Percentiles rank a stretch among this genome's conserved stretches.
Evolutionary conservation across 1,140 invertebrate genomes (phyloP).

Genomic region (Phymastichus coffea): DNA sequence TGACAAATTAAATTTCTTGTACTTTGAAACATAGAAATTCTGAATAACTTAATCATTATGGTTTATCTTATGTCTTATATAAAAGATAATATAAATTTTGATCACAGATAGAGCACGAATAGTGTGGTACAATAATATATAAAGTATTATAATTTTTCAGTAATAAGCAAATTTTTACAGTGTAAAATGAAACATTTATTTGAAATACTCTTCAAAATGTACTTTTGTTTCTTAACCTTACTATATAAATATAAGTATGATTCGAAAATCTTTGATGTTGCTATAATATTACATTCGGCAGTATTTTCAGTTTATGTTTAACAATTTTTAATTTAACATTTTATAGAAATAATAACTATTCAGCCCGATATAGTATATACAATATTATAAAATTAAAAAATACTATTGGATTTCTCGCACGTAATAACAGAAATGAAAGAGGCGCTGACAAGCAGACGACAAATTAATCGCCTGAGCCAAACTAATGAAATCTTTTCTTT

Average conservation of each 20-base stretch:
- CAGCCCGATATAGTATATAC: not conserved
- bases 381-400: not conserved
- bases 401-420: not conserved
- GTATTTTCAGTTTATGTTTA: not conserved
- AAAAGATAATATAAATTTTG: not conserved
- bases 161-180: not conserved
- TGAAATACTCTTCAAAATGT: no score
- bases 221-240: no score
- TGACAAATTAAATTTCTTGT: not conserved
- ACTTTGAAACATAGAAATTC: not conserved
- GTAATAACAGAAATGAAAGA: not conserved
- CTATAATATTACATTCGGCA: not conserved
- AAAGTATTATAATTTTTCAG: not conserved
- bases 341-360: not conserved
- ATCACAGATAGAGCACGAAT: not conserved
- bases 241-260: not conserved
- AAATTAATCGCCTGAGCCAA: no score
- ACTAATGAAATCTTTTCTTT: no score
- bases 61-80: not conserved
- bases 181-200: no score
- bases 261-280: not conserved
- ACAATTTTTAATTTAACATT: not conserved
- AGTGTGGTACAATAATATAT: not conserved
- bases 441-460: no score
- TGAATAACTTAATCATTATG: conserved; percentile 14